Percentiles rank a stretch among this genome's conserved stretches.
Evolutionary conservation across 2,113 vertebrate species (phyloP).

Genomic region (Uropsilus gracilis): DNA sequence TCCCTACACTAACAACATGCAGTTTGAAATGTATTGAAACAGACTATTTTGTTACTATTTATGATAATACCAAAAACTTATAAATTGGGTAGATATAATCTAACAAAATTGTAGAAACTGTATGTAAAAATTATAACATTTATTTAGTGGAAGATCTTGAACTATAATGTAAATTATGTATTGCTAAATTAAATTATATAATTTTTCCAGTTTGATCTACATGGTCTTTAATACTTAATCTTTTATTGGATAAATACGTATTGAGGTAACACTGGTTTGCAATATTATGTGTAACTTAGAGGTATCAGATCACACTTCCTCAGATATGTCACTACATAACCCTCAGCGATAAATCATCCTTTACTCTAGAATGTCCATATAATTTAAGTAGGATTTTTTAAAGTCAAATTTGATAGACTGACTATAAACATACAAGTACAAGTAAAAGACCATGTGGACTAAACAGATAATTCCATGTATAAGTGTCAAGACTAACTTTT

Average conservation of each 20-base stretch:
- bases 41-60: background rate
- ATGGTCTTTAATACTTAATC: background rate
- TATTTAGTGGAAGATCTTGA: background rate
- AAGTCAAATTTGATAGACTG: background rate
- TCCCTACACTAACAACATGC: background rate
- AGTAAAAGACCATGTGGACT: background rate
- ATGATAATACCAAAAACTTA: background rate
- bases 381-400: background rate
- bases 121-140: background rate
- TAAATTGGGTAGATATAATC: background rate
- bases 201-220: background rate
- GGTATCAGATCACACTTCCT: too few relatives aligned
- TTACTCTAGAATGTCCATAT: background rate
- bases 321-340: too few relatives aligned
- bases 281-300: too few relatives aligned
- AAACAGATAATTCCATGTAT: background rate
- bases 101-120: background rate
- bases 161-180: background rate
- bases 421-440: background rate
- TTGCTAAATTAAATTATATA: background rate
- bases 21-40: background rate
- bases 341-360: too few relatives aligned
- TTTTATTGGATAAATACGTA: too few relatives aligned
- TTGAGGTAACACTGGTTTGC: too few relatives aligned
- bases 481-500: background rate